phyloP scores from a whole-genome alignment of 2,888 invertebrate genomes.

The Acleris literana region DNA sequence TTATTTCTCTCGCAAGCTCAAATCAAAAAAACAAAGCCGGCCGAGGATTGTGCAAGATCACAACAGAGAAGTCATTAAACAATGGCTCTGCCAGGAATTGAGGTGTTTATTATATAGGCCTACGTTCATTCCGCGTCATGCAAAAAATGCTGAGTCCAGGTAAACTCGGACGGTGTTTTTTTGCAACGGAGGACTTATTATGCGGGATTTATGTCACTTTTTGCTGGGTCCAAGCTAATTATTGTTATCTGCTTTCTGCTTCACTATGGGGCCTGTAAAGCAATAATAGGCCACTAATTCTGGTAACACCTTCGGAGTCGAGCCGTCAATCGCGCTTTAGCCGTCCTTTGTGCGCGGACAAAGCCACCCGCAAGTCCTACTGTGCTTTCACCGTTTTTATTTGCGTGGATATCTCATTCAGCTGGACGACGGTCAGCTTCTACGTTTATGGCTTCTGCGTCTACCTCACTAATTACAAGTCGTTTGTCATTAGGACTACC shows the following conservation, averaged over 20 bases:
- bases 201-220: slow-evolving; percentile 83
- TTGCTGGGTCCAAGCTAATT: slow-evolving; percentile 79
- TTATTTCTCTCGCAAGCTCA: slow-evolving; percentile 72
- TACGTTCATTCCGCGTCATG: slow-evolving; percentile 68
- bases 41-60: slow-evolving; percentile 81
- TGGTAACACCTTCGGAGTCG: slow-evolving; percentile 77
- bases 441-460: slow-evolving; percentile 48
- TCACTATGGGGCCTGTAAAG: slow-evolving; percentile 75
- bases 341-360: slow-evolving; percentile 70
- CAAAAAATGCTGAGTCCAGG: slow-evolving; percentile 75
- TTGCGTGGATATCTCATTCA: slow-evolving; percentile 75
- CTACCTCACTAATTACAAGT: slow-evolving; percentile 18
- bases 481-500: slow-evolving; percentile 2
- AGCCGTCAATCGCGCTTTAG: slow-evolving; percentile 72
- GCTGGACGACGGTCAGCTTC: slow-evolving; percentile 50
- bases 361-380: slow-evolving; percentile 79
- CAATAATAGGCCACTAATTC: slow-evolving; percentile 82
- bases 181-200: slow-evolving; percentile 77
- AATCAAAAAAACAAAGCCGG: slow-evolving; percentile 66
- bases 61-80: slow-evolving; percentile 82
- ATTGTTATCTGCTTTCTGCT: slow-evolving; percentile 81
- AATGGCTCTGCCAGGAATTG: slow-evolving; percentile 80
- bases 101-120: slow-evolving; percentile 81
- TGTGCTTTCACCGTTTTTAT: slow-evolving; percentile 74
- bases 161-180: slow-evolving; percentile 70